These are phyloP conservation scores for Sebastes umbrosus DNA, from an alignment of 2,797 vertebrate genomes.

Conservation along the genomic window DNA sequence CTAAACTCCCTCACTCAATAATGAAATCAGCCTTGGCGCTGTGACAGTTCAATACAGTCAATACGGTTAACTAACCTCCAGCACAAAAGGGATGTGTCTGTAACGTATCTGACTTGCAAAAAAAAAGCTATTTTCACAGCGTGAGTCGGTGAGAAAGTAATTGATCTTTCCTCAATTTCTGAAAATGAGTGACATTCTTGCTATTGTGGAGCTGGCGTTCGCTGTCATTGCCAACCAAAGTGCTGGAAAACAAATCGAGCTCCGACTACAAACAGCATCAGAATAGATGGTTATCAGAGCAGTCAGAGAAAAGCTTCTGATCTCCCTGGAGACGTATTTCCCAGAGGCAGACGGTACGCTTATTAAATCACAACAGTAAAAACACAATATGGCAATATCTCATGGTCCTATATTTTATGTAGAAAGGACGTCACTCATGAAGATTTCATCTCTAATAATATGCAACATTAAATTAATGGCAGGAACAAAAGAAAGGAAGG, in stretches of 20 bases:
- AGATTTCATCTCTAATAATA: slow-evolving; percentile 21
- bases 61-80: slow-evolving; percentile 55
- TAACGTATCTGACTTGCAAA: not conserved
- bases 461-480: slow-evolving; percentile 28
- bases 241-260: not conserved
- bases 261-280: not conserved
- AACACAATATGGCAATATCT: not conserved
- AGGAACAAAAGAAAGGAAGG: not conserved
- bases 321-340: not conserved
- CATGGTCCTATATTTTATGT: not conserved
- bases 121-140: not conserved
- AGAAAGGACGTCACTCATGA: not conserved
- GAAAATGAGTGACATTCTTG: not conserved
- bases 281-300: not conserved
- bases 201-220: not conserved
- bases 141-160: not conserved
- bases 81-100: not conserved
- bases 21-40: slow-evolving; percentile 64
- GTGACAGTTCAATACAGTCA: slow-evolving; percentile 58
- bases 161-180: not conserved
- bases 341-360: slow-evolving; percentile 2
- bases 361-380: slow-evolving; percentile 10
- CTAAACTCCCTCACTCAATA: slow-evolving; percentile 52
- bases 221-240: not conserved
- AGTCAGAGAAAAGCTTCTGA: not conserved